Conservation (phyloP, 92 coral and sea anemone genomes). For the Epizoanthus stellaris region DNA sequence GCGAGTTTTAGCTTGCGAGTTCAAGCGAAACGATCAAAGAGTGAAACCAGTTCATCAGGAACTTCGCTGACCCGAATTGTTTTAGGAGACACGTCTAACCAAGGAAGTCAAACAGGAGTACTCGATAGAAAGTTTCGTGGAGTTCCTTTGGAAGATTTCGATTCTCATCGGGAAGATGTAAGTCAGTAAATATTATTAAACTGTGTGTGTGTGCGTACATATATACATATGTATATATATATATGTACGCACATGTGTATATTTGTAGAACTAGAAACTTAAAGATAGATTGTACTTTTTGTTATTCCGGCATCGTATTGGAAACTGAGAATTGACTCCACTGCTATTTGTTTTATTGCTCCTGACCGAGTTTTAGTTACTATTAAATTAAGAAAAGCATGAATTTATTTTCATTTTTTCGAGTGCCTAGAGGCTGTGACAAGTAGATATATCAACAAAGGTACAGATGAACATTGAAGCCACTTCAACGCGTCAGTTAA, state of each 20-base stretch:
- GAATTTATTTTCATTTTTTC: background rate
- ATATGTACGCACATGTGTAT: too few species aligned
- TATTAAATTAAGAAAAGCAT: background rate
- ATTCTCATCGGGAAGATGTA: constrained; percentile 73
- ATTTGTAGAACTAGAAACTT: background rate
- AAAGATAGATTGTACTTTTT: constrained; percentile 24
- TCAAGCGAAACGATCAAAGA: constrained; percentile 21
- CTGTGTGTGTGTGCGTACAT: too few species aligned
- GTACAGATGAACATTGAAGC: background rate
- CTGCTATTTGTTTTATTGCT: background rate
- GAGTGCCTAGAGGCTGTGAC: background rate
- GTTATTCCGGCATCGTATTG: background rate
- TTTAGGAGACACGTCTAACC: background rate
- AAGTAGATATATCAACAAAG: background rate
- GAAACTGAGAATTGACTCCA: background rate
- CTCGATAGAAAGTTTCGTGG: constrained; percentile 18
- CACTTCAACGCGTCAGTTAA: background rate
- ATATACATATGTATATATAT: too few species aligned
- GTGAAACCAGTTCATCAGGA: background rate
- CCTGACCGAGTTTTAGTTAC: background rate
- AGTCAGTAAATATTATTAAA: constrained; percentile 40
- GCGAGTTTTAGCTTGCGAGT: constrained; percentile 68
- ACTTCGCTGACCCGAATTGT: constrained; percentile 3
- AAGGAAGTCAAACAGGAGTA: constrained; percentile 5
- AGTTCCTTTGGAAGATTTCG: constrained; percentile 84